These are phyloP conservation scores for Drosophila mercatorum DNA, from an alignment of 2,888 invertebrate genomes.

Conservation along the genomic window DNA sequence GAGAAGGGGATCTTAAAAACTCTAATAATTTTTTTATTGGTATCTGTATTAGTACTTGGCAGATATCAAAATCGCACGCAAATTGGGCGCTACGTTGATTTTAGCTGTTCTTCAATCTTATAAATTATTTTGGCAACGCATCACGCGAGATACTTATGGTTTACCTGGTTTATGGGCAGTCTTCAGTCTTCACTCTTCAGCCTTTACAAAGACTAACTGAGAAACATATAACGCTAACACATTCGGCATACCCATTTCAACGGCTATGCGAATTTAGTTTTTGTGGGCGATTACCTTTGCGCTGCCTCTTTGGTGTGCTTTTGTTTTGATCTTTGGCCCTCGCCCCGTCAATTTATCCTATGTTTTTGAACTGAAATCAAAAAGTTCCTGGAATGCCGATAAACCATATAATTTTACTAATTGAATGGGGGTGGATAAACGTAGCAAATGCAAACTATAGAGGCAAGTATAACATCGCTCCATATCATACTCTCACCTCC, in stretches of 20 bases:
- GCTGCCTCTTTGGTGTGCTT: conserved; percentile 69
- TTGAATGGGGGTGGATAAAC: conserved; percentile 83
- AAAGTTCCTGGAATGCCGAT: conserved; percentile 78
- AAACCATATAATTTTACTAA: conserved; percentile 82
- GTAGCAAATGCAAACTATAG: conserved; percentile 48
- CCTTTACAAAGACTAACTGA: conserved; percentile 51
- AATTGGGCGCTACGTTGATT: conserved; percentile 72
- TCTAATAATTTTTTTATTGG: conserved; percentile 15
- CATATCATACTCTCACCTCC: conserved; percentile 17
- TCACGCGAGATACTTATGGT: conserved; percentile 81
- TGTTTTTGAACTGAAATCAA: conserved; percentile 62
- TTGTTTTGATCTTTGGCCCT: conserved; percentile 74
- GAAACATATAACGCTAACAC: conserved; percentile 65
- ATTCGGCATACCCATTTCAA: conserved; percentile 65
- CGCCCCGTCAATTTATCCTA: conserved; percentile 63
- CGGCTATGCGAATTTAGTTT: conserved; percentile 71
- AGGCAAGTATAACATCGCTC: conserved; percentile 18
- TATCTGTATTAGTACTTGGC: conserved; percentile 26
- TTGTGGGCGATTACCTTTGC: conserved; percentile 82
- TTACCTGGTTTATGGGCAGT: conserved; percentile 42
- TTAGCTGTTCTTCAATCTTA: conserved; percentile 77
- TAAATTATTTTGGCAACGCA: conserved; percentile 84
- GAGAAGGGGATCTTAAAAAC: conserved; percentile 25
- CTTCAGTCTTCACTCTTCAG: conserved; percentile 37
- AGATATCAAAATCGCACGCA: conserved; percentile 63